Evolutionary conservation across 1,140 invertebrate genomes (phyloP).

Genomic region (Drosophila subobscura): DNA sequence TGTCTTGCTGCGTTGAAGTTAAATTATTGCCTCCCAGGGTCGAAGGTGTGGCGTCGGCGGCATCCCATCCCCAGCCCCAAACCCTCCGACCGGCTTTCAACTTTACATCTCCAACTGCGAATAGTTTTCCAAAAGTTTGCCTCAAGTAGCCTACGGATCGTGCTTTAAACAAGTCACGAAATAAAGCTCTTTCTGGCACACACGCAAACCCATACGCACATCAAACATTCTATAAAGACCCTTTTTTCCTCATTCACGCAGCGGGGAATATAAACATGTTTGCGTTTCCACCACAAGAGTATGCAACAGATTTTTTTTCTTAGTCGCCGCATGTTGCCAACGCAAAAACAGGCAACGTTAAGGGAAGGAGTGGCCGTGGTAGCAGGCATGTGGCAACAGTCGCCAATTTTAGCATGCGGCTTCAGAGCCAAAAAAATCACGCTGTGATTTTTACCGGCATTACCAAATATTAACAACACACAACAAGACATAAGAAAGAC

Average conservation of each 20-base stretch:
- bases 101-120: conserved; percentile 49
- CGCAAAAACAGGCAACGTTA: conserved; percentile 24
- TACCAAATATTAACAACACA: conserved; percentile 75
- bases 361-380: conserved; percentile 3
- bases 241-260: conserved; percentile 33
- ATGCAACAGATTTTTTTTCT: conserved; percentile 79
- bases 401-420: conserved; percentile 59
- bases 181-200: conserved; percentile 11
- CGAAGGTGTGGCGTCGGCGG: conserved; percentile 42
- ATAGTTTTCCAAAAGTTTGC: conserved; percentile 35
- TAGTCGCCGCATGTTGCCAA: conserved; percentile 64
- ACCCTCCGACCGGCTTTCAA: conserved; percentile 24
- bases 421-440: conserved; percentile 49
- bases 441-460: conserved; percentile 78
- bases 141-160: conserved; percentile 28
- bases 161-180: conserved; percentile 39
- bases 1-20: conserved; percentile 78
- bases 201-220: conserved; percentile 10
- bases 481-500: conserved; percentile 58
- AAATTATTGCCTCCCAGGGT: conserved; percentile 75
- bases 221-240: conserved; percentile 45
- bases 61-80: no score
- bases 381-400: conserved; percentile 24
- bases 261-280: conserved; percentile 58
- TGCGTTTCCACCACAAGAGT: conserved; percentile 55